Evolutionary conservation across 1,140 invertebrate genomes (phyloP).

Genomic region (Chymomyza costata): DNA sequence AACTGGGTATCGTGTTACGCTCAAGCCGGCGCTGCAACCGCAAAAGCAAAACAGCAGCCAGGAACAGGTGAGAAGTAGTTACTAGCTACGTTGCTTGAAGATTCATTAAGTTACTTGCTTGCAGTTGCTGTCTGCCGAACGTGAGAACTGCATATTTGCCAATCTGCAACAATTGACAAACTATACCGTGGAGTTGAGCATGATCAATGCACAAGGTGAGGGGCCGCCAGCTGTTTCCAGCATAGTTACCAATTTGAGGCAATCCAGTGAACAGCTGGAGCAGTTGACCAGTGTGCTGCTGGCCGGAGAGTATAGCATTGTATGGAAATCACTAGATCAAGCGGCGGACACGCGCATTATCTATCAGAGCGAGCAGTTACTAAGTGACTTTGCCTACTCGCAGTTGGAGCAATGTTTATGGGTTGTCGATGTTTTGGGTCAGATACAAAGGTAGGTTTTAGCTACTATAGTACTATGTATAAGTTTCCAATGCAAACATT

Average conservation of each 20-base stretch:
- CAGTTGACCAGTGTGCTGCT: slow-evolving; percentile 80
- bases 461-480: neutral
- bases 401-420: slow-evolving; percentile 83
- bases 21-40: slow-evolving; percentile 77
- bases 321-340: slow-evolving; percentile 82
- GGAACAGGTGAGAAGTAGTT: slow-evolving; percentile 37
- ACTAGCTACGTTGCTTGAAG: neutral
- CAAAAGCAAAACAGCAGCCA: slow-evolving; percentile 10
- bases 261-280: slow-evolving; percentile 29
- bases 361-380: slow-evolving; percentile 24
- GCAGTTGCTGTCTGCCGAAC: slow-evolving; percentile 25
- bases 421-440: slow-evolving; percentile 79
- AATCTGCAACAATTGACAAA: slow-evolving; percentile 84
- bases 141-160: slow-evolving; percentile 80
- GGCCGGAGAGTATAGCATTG: slow-evolving; percentile 79
- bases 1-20: slow-evolving; percentile 79
- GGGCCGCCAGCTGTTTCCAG: slow-evolving; percentile 77
- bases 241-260: slow-evolving; percentile 78
- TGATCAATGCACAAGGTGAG: slow-evolving; percentile 87
- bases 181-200: slow-evolving; percentile 86
- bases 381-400: slow-evolving; percentile 83
- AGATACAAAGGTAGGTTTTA: slow-evolving; percentile 38
- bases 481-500: neutral
- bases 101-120: neutral
- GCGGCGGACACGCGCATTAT: slow-evolving; percentile 76